Base-by-base conservation (phyloP, 2,888 invertebrate species). In the Ceriagrion tenellum region DNA sequence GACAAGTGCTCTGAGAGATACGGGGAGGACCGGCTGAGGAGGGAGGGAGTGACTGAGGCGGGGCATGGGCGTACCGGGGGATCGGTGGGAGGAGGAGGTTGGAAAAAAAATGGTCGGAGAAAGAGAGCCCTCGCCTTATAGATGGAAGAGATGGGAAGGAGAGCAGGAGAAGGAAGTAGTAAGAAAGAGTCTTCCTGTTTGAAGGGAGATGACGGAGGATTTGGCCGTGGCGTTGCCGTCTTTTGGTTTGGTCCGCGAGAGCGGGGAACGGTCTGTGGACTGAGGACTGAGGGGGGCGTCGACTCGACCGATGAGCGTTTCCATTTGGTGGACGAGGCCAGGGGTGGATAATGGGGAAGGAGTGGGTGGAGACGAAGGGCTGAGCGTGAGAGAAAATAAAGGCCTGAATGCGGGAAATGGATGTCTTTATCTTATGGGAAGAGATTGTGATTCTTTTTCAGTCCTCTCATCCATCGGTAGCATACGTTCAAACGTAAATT, bases 121-220 rank as follows among this genome's bases (percentile, higher is more conserved):
- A 26, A 55, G 59, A 59, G 59, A 20, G 59, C 59, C 59, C 47
- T 47, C 26, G 89, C 47, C 55, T 55, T 55, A 55, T 89, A 89
- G 89, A 89, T 47, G 89, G 89, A 26, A 26, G 40, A 89, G 55
- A 55, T 55, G 89, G 55, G 13, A 55, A 89, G 26, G 89, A 26
- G 47, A 55, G n/a, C 26, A 89, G 26, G 89, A 26, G 47, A 89
- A 55, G 93, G 59, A 63, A 40, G 59, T 35, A 69, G 93, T 35
- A 93, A 93, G 93, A 93, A 69, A 69, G 69, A 69, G 69, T 47
- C 63, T 93, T 93, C 93, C 93, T 93, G 93, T 93, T 93, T 93
- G 93, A 93, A 93, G 93, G 74, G 89, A 89, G 47, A 81, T 81
- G 81, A 81, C 55, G 16, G 89, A 47, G 47, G 89, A 47, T 26